These are phyloP conservation scores for Alexandromys fortis DNA, from an alignment of 2,113 vertebrate genomes.

Conservation along the genomic window DNA sequence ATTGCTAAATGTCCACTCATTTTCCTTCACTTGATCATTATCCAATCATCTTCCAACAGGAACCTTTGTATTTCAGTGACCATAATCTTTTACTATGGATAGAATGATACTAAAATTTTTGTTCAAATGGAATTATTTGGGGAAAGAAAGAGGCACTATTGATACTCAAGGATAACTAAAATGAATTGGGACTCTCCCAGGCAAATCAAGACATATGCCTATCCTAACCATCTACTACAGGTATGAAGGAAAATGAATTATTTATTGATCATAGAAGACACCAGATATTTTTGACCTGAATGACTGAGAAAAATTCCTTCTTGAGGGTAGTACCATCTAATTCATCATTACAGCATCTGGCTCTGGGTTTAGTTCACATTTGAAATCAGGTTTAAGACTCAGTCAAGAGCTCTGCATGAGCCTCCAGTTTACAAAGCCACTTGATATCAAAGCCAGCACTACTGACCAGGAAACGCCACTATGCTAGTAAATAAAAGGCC, in stretches of 20 bases:
- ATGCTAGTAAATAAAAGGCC: neutral
- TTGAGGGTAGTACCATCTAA: neutral
- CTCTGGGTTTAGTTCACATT: neutral
- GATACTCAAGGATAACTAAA: neutral
- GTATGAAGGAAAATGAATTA: neutral
- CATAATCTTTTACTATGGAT: neutral
- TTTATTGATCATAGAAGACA: conserved; percentile 40
- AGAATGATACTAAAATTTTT: neutral
- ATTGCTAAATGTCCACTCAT: neutral
- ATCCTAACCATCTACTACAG: neutral
- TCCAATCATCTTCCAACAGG: neutral
- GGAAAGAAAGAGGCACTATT: neutral
- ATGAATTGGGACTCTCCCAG: neutral
- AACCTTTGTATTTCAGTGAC: neutral
- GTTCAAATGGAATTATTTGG: conserved; percentile 2
- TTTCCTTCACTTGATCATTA: neutral
- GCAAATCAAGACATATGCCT: neutral
- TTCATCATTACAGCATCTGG: neutral
- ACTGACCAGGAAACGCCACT: neutral
- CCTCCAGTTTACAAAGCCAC: neutral
- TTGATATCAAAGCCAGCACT: neutral
- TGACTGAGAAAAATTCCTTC: neutral
- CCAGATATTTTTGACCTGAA: neutral
- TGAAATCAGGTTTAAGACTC: neutral
- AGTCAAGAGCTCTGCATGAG: neutral